A percentile compares a stretch with the other conserved stretches of the same genome.
phyloP scores from a whole-genome alignment of 2,797 vertebrate genomes.

The Danio choprae region DNA sequence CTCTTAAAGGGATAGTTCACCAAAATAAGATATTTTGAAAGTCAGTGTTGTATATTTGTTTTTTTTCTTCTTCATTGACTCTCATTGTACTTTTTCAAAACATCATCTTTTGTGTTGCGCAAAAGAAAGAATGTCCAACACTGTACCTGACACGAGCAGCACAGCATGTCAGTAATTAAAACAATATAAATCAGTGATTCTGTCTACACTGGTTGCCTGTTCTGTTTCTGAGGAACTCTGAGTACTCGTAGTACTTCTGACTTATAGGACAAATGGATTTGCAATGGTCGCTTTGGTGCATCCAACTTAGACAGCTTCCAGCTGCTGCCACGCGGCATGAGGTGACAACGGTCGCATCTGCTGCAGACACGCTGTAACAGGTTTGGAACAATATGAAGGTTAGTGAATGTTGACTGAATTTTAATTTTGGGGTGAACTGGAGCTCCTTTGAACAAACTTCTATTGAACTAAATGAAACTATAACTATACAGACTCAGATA shows the following conservation, averaged over 20 bases:
- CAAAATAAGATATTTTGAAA: not conserved
- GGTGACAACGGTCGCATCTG: not conserved
- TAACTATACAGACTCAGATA: too few species aligned
- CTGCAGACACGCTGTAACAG: not conserved
- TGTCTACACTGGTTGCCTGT: not conserved
- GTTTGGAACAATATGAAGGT: not conserved
- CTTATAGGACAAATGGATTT: not conserved
- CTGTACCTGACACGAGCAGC: too few species aligned
- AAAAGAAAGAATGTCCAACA: not conserved
- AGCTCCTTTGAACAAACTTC: not conserved
- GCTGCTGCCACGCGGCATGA: not conserved
- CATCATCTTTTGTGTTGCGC: not conserved
- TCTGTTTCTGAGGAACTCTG: not conserved
- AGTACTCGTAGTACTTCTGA: not conserved
- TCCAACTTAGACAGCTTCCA: not conserved
- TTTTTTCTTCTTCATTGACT: not conserved
- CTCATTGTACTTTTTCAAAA: not conserved
- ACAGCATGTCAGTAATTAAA: too few species aligned
- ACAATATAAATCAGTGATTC: not conserved
- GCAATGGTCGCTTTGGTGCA: not conserved
- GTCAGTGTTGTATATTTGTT: too few species aligned
- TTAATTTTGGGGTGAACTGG: not conserved
- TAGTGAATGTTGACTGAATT: not conserved
- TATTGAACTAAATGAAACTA: too few species aligned
- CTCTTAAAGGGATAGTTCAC: slow-evolving; percentile 11